Base-by-base conservation (phyloP, 1,140 invertebrate genomes). In the Euwallacea fornicatus region DNA sequence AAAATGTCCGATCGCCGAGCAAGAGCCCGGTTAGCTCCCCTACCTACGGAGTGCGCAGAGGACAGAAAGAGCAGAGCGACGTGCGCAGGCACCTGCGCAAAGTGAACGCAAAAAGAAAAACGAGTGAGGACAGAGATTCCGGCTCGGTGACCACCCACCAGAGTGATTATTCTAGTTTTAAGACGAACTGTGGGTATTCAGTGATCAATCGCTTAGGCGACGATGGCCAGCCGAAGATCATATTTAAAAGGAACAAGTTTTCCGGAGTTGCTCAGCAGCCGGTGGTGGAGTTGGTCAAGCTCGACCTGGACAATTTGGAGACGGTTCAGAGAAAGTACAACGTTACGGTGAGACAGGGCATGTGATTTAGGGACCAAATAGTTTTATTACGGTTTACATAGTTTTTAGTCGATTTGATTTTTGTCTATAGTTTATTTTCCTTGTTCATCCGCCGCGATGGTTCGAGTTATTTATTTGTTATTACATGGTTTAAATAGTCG, bases 361-460 rank as follows among this genome's bases (percentile, higher is more conserved):
- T 68, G 71, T 76, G 73, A 74, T 73, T 64, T 71, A 66, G 76
- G 76, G 75, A 76, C 75, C 75, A 78, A 78, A 72, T 61, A 63
- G 62, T 65, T 73, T 56, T 50, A 56, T 56, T 56, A 50, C 21
- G 21, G 21, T 33, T 33, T 33, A 33, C 21, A 71, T 58, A 60
- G 58, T 47, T 56, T 74, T 47, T 67, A 10, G 10, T 13, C 56
- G 21, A 59, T 15, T 11, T 59, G 21, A n/a, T 10, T 10, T 43
- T 42, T 43, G 33, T 43, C 8, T 11, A 15, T 42, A 42, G 46
- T 50, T n/a, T 42, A 33, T 33, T 59, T 59, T 15, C 0, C 3
- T 59, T 59, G 41, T 44, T 67, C 21, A 53, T 21, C 16, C 21
- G 13, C 10, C 21, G 21, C 21, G 16, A 56, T 9, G 54, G 11